Evolutionary conservation across 2,888 invertebrate species (phyloP).

Genomic region (Camptogramma bilineatum): DNA sequence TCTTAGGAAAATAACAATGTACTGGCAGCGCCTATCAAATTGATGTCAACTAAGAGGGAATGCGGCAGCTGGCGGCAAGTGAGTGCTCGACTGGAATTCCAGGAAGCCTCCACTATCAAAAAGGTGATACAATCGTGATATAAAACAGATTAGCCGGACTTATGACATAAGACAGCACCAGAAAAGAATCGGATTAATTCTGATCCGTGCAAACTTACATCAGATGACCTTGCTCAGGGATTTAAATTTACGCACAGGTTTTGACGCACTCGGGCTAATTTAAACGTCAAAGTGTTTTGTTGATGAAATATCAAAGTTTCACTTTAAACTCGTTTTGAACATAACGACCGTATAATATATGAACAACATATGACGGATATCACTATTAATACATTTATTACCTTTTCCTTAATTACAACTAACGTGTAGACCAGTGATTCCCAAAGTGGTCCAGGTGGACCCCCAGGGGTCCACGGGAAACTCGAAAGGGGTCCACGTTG

Average conservation of each 20-base stretch:
- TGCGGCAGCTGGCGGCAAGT: no score
- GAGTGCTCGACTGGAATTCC: no score
- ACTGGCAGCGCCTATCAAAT: no score
- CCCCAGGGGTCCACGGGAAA: no score
- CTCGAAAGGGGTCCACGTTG: no score
- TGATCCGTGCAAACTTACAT: constrained; percentile 13
- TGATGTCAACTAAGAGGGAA: no score
- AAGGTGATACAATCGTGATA: neutral
- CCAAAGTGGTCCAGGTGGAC: no score
- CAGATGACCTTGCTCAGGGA: constrained; percentile 34
- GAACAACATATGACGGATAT: neutral
- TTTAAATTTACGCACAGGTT: constrained; percentile 31
- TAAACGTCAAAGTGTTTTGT: constrained; percentile 15
- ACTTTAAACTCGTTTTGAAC: neutral
- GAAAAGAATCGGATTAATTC: constrained; percentile 19
- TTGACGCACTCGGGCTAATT: constrained; percentile 31
- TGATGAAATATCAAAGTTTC: constrained; percentile 14
- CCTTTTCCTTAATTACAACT: neutral
- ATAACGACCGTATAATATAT: neutral
- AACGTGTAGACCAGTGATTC: no score
- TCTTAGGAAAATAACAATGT: no score
- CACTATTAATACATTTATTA: neutral
- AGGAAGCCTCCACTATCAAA: neutral
- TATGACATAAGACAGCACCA: neutral
- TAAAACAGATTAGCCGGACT: neutral